Percentiles rank a stretch among this genome's conserved stretches.
Conservation (phyloP, 2,888 invertebrate genomes). For the Omphaloscelis lunosa region DNA sequence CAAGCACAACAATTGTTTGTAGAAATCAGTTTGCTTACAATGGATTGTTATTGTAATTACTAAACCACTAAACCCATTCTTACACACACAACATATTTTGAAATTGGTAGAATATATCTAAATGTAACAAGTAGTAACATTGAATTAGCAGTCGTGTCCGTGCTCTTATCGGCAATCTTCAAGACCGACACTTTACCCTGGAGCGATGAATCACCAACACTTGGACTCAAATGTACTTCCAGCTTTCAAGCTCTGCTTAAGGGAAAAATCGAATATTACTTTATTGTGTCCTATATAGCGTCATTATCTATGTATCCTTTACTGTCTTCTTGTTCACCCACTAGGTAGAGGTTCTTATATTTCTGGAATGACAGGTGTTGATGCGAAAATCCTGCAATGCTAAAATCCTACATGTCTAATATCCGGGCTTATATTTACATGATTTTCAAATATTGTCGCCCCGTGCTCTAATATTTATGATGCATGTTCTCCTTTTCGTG, state of each 20-base stretch:
- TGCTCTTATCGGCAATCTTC: slow-evolving; percentile 49
- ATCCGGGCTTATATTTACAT: slow-evolving; percentile 5
- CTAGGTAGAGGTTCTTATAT: background rate
- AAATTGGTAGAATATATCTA: background rate
- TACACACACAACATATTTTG: too few relatives aligned
- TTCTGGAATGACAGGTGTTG: background rate
- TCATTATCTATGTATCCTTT: slow-evolving; percentile 7
- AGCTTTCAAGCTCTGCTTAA: slow-evolving; percentile 43
- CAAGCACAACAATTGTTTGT: slow-evolving; percentile 65
- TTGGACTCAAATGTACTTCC: slow-evolving; percentile 40
- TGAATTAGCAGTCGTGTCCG: slow-evolving; percentile 43
- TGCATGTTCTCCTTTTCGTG: slow-evolving; percentile 15
- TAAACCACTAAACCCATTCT: too few relatives aligned
- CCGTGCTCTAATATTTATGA: background rate
- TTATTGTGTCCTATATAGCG: background rate
- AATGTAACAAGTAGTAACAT: slow-evolving; percentile 27
- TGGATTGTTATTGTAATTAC: slow-evolving; percentile 81
- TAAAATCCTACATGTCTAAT: background rate
- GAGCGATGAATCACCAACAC: slow-evolving; percentile 45
- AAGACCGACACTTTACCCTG: slow-evolving; percentile 45
- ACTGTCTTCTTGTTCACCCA: background rate
- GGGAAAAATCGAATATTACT: slow-evolving; percentile 16
- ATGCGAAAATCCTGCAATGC: background rate
- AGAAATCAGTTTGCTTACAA: slow-evolving; percentile 63
- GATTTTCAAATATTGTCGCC: slow-evolving; percentile 9